Conservation (phyloP, 2,113 vertebrate genomes). For the Chaetura pelagica region DNA sequence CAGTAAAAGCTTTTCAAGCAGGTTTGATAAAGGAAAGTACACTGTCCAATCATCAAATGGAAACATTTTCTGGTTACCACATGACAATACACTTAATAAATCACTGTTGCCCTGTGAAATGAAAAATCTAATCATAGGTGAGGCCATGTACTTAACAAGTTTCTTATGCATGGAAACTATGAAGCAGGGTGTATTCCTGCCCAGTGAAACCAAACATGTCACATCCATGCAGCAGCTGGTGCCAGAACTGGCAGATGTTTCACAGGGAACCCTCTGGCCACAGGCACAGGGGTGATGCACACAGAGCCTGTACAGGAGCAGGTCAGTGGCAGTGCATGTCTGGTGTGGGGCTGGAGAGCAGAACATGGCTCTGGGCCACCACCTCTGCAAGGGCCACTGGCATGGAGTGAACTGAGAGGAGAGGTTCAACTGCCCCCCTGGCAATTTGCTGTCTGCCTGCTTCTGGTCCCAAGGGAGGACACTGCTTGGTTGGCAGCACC, state of each 20-base stretch:
- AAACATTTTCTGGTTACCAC: constrained; percentile 13
- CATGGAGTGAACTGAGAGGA: neutral
- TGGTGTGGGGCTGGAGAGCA: neutral
- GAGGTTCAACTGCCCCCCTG: accelerated
- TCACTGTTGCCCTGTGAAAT: neutral
- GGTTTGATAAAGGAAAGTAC: constrained; percentile 39
- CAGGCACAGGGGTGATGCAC: neutral
- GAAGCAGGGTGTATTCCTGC: neutral
- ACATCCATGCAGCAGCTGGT: neutral
- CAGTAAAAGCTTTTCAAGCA: neutral
- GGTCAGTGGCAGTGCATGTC: accelerated
- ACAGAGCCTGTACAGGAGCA: neutral
- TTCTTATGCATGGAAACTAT: neutral
- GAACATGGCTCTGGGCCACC: neutral
- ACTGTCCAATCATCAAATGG: constrained; percentile 4
- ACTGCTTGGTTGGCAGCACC: neutral
- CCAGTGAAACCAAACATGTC: neutral
- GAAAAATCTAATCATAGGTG: neutral
- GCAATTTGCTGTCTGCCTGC: neutral
- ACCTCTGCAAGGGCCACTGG: neutral
- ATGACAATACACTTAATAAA: constrained; percentile 41
- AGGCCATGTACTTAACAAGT: neutral
- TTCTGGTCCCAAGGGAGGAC: neutral
- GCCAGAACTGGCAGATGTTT: neutral
- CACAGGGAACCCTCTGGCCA: neutral